Conservation (phyloP, 2,113 vertebrate genomes). For the Parotia lawesii region DNA sequence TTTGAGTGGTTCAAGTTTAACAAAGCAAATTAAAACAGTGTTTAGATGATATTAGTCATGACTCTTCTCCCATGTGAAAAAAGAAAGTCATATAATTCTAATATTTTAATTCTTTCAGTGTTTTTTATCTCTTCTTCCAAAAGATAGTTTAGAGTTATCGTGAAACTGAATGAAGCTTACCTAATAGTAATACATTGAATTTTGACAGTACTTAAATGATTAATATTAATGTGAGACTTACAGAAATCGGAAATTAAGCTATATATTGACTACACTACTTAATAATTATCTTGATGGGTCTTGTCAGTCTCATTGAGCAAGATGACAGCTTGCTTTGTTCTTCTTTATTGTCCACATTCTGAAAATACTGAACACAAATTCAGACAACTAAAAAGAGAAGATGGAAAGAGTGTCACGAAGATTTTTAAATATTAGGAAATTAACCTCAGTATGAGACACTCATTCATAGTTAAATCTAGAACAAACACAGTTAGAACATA, state of each 20-base stretch:
- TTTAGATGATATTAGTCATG: neutral
- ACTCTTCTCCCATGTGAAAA: neutral
- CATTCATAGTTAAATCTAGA: neutral
- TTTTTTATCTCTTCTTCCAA: neutral
- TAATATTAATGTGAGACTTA: neutral
- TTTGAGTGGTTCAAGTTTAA: neutral
- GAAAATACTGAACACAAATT: neutral
- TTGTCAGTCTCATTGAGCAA: neutral
- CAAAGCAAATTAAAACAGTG: neutral
- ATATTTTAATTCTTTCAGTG: neutral
- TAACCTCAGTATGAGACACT: neutral
- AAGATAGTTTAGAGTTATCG: neutral
- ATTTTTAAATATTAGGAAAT: neutral
- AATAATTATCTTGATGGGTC: neutral
- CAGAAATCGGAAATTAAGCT: neutral
- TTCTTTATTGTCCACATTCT: neutral
- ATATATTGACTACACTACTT: neutral
- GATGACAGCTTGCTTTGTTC: neutral
- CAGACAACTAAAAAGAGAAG: neutral
- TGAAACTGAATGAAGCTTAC: neutral
- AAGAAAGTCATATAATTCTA: neutral
- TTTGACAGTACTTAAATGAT: neutral
- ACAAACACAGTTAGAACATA: neutral
- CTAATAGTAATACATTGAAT: neutral
- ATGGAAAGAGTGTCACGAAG: neutral